Evolutionary conservation across 92 coral and sea anemone genomes (phyloP), one percentile per base, ranked within the genome.

Genomic region (Desmophyllum pertusum): DNA sequence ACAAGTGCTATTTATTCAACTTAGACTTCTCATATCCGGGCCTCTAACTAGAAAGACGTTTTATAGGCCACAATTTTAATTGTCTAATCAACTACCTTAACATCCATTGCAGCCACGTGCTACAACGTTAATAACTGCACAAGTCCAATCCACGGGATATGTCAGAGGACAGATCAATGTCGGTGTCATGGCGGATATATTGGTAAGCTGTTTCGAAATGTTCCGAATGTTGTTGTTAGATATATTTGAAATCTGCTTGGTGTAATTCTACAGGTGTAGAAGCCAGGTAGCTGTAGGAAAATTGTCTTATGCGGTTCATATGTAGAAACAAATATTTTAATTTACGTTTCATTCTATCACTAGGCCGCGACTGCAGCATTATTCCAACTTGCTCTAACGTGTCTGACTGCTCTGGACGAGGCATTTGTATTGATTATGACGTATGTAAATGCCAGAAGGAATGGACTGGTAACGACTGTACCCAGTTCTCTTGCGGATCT

Each of bases 91-190:
- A 11, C 6, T 11, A 13, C 1, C 27, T 59, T 0, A 8, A n/a
- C 39, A 0, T 61, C 31, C 19, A 41, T 43, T 65, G 6, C 77
- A 84, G 90, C 93, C 21, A 85, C 90, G 15, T 90, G 94, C 38
- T 41, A 69, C 31, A 74, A 62, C 63, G 90, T 89, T 13, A 81
- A 83, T 72, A 92, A 92, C 89, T 92, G 95, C 42, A 92, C 93
- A 51, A 77, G 86, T 43, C 73, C 80, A 57, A 68, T 57, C 14
- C 88, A 89, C 10, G 95, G 95, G 13, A 43, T 43, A 6, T 92
- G 95, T 40, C 77, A 82, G 45, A 78, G 87, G 39, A 89, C 92
- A 36, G 89, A 92, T 53, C 14, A 67, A 14, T 92, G 95, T 76
- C 83, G 64, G 29, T 92, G 95, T 37, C 77, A 68, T 31, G 76